Evolutionary conservation across 2,888 invertebrate species (phyloP).

Genomic region (Liodrosophila aerea): DNA sequence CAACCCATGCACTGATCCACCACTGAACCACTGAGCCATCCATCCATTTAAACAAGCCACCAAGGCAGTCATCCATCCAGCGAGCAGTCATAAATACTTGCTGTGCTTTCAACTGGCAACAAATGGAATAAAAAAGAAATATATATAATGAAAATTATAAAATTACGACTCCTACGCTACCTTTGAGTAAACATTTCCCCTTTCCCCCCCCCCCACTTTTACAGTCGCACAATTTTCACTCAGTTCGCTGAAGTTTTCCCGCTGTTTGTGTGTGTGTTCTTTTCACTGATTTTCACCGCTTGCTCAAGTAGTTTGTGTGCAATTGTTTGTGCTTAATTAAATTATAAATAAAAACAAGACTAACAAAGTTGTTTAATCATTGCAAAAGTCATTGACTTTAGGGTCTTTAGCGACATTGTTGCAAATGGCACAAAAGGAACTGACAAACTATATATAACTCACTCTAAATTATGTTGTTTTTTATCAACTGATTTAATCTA

Average conservation of each 20-base stretch:
- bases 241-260: constrained; percentile 33
- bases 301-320: constrained; percentile 39
- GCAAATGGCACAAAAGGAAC: background rate
- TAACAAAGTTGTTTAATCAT: constrained; percentile 4
- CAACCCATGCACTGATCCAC: constrained; percentile 23
- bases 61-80: constrained; percentile 50
- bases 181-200: constrained; percentile 52
- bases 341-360: constrained; percentile 52
- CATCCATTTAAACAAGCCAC: constrained; percentile 27
- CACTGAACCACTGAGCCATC: constrained; percentile 24
- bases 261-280: constrained; percentile 49
- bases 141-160: constrained; percentile 57
- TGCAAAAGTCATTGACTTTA: constrained; percentile 50
- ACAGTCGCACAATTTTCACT: constrained; percentile 44
- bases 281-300: constrained; percentile 57
- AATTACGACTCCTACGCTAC: constrained; percentile 63
- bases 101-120: constrained; percentile 73
- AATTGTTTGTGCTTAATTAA: constrained; percentile 57
- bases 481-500: too few relatives aligned
- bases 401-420: constrained; percentile 13
- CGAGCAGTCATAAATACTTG: constrained; percentile 70
- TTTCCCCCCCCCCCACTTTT: background rate
- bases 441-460: too few relatives aligned
- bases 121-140: constrained; percentile 23
- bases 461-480: too few relatives aligned